Evolutionary conservation across 2,797 vertebrate genomes (phyloP).

Genomic region (Anas acuta): DNA sequence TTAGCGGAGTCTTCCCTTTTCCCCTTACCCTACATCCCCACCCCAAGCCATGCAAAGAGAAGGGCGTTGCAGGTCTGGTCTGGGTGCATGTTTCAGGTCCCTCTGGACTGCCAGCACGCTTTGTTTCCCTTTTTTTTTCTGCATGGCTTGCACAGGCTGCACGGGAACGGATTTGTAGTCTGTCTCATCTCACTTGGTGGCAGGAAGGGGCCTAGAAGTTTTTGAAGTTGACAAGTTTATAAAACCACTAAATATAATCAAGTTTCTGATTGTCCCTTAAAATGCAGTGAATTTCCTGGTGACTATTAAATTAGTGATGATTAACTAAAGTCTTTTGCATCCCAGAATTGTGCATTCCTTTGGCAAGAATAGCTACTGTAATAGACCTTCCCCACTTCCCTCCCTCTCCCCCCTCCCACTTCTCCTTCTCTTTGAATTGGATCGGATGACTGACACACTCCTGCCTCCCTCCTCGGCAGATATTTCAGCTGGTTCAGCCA

Average conservation of each 20-base stretch:
- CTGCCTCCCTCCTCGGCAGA: neutral
- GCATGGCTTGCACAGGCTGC: conserved; percentile 39
- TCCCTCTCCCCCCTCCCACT: neutral
- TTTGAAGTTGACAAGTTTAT: neutral
- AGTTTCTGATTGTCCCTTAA: neutral
- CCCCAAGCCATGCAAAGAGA: neutral
- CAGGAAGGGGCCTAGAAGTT: neutral
- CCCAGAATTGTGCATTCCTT: neutral
- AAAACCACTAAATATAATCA: neutral
- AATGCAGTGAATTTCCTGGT: neutral
- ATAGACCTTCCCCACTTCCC: neutral
- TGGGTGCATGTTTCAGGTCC: neutral
- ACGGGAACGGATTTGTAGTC: neutral
- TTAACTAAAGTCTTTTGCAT: neutral
- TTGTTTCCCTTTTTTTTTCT: conserved; percentile 51
- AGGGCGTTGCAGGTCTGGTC: neutral
- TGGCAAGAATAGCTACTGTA: neutral
- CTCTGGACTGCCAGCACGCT: neutral
- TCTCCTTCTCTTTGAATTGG: neutral
- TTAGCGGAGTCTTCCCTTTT: neutral
- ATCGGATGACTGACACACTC: neutral
- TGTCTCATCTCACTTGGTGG: neutral
- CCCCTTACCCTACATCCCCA: neutral
- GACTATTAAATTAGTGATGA: neutral
- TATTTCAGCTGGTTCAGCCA: neutral